phyloP scores from a whole-genome alignment of 2,888 invertebrate species.

The Cerastoderma edule region DNA sequence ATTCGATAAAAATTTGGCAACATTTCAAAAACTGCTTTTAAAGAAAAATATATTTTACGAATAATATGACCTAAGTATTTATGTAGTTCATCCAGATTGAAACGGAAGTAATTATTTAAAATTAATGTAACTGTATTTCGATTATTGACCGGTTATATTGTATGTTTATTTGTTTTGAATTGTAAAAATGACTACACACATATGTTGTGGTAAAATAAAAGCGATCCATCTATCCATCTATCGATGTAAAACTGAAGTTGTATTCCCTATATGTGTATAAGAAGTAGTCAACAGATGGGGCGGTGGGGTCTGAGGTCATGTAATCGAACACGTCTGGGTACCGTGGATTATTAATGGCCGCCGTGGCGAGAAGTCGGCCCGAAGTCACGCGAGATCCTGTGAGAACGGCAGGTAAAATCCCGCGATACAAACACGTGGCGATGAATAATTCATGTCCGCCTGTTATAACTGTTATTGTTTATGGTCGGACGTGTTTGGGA shows the following conservation, averaged over 20 bases:
- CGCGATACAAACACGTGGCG: constrained; percentile 31
- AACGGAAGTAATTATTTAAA: too few relatives aligned
- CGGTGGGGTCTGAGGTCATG: too few relatives aligned
- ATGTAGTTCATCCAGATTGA: too few relatives aligned
- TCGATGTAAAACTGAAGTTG: too few relatives aligned
- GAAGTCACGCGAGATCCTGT: constrained; percentile 34
- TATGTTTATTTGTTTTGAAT: too few relatives aligned
- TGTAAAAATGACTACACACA: too few relatives aligned
- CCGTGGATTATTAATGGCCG: constrained; percentile 7
- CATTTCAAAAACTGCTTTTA: not conserved
- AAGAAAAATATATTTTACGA: not conserved
- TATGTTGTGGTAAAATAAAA: not conserved
- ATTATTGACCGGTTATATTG: too few relatives aligned
- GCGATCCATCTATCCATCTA: not conserved
- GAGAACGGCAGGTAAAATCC: constrained; percentile 33
- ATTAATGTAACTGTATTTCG: too few relatives aligned
- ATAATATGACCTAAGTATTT: too few relatives aligned
- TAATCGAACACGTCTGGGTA: constrained; percentile 6
- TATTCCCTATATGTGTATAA: too few relatives aligned
- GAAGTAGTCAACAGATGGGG: too few relatives aligned
- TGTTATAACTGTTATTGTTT: constrained; percentile 40
- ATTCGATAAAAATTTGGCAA: not conserved
- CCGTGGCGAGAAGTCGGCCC: constrained; percentile 20
- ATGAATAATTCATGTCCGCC: constrained; percentile 30
- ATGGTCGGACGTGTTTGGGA: constrained; percentile 22